Evolutionary conservation across 2,888 invertebrate species (phyloP).

Genomic region (Euphydryas editha): DNA sequence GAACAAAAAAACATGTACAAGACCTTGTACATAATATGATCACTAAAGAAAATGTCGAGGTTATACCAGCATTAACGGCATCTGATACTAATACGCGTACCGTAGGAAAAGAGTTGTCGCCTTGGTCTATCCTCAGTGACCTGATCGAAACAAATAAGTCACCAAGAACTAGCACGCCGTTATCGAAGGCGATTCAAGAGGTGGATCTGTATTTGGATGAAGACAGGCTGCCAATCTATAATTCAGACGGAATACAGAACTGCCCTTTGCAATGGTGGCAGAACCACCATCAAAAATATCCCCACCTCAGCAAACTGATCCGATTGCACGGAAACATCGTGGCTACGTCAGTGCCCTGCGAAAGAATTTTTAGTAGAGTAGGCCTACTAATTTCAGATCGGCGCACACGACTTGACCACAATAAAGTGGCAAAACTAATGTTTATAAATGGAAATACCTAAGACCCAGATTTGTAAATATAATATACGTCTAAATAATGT

Average conservation of each 20-base stretch:
- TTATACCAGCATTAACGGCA: no score
- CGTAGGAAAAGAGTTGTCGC: no score
- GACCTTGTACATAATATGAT: no score
- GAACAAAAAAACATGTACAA: conserved; percentile 14
- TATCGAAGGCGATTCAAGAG: neutral
- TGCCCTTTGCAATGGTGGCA: neutral
- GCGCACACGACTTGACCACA: conserved; percentile 29
- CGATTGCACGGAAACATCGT: conserved; percentile 34
- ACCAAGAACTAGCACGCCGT: neutral
- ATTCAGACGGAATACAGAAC: neutral
- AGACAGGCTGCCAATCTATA: neutral
- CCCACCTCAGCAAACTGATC: neutral
- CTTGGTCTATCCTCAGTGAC: neutral
- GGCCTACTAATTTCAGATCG: conserved; percentile 37
- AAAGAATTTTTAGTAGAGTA: conserved; percentile 42
- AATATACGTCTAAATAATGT: neutral
- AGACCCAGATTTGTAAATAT: neutral
- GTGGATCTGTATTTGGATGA: neutral
- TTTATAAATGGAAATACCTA: conserved; percentile 34
- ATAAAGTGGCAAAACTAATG: conserved; percentile 34
- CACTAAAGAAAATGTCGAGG: no score
- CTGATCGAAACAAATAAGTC: neutral
- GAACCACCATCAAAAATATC: neutral
- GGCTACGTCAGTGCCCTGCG: conserved; percentile 44
- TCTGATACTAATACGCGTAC: no score